phyloP scores from a whole-genome alignment of 2,888 invertebrate species.

The Plebejus anna region DNA sequence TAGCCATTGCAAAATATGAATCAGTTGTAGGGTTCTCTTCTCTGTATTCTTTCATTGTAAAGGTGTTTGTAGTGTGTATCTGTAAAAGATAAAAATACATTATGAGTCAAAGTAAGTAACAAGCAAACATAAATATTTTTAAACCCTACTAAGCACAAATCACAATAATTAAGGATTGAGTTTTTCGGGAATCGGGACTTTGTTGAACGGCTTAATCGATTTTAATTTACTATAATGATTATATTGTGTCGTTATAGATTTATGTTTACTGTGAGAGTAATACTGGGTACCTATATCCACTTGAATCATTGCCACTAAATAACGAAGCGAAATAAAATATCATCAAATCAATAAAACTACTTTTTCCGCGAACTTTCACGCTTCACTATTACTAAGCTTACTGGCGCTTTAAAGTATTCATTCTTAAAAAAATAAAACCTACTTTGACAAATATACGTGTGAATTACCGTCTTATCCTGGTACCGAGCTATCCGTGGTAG shows the following conservation, averaged over 20 bases:
- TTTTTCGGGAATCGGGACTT: no score
- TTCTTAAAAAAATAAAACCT: not conserved
- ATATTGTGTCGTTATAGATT: no score
- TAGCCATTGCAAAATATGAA: not conserved
- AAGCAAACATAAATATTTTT: not conserved
- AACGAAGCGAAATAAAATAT: no score
- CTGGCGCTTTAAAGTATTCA: not conserved
- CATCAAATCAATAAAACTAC: no score
- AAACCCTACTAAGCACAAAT: no score
- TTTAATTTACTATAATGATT: no score
- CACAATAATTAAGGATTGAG: no score
- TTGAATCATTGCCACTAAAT: no score
- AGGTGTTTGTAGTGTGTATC: not conserved
- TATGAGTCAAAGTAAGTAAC: not conserved
- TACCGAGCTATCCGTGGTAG: slow-evolving; percentile 52
- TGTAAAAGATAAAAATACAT: not conserved
- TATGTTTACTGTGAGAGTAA: no score
- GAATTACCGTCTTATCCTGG: slow-evolving; percentile 78
- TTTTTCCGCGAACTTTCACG: no score
- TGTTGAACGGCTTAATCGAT: no score
- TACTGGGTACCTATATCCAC: no score
- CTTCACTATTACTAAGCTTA: not conserved
- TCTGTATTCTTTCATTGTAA: not conserved
- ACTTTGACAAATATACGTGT: slow-evolving; percentile 71
- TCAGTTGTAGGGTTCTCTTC: not conserved